Base-by-base conservation (phyloP, 53 echinoderm and acorn worm species). In the Paracentrotus lividus region DNA sequence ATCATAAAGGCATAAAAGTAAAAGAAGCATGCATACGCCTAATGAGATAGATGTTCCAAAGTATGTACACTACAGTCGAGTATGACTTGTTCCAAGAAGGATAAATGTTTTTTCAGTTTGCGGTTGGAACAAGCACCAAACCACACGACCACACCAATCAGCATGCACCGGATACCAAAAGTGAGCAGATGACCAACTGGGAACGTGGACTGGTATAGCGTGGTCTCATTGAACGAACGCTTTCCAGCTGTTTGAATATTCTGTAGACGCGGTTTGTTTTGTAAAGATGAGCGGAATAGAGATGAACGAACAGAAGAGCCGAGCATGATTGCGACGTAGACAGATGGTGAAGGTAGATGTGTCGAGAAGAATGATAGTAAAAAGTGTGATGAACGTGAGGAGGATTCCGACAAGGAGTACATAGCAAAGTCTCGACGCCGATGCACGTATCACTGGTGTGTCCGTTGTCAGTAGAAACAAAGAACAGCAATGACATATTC, bases 171-270 rank as follows among this genome's bases (percentile, higher is more conserved):
- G 99, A 99, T 61, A 99, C 97, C 29, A 99, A 90, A 38, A 96
- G 86, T 52, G 94, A 96, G 93, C 99, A 99, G 68, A 99, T 99
- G 52, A 99, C 97, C 87, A 99, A 92, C 88, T 99, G 99, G 44
- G 99, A 99, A 42, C 93, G 95, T 10, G 99, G 99, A 90, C 97
- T 99, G 33, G 99, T 99, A 88, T 99, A 99, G 59, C 95, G 95
- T 0, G 99, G 99, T 86, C 99, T 91, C 84, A n/a, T 95, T 96
- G 27, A 96, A 96, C n/a, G 97, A 97, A 88, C 96, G 94, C 64
- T 97, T 96, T 15, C 99, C 97, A 60, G n/a, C 96, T 96, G 90
- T 99, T n/a, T 99, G 54, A 99, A 99, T 94, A 99, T 99, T 86
- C 99, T 95, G 56, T 97, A 96, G 51, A 99, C 97, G 36, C 99